A percentile compares a stretch with the other conserved stretches of the same genome.
phyloP scores from a whole-genome alignment of 2,797 vertebrate genomes.

The Pseudochaenichthys georgianus region DNA sequence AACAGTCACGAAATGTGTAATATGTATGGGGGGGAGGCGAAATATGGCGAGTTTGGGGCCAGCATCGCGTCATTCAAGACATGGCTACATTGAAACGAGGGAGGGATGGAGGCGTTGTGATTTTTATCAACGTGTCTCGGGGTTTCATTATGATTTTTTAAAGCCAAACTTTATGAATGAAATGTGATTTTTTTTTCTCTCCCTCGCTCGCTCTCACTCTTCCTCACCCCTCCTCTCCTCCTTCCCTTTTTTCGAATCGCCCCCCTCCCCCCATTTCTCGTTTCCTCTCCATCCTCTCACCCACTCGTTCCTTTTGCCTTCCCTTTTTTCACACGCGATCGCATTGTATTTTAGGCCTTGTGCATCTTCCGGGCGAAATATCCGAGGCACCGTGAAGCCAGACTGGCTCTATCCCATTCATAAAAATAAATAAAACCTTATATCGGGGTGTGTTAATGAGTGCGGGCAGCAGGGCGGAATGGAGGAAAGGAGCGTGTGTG shows the following conservation, averaged over 20 bases:
- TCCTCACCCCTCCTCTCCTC: conserved; percentile 79
- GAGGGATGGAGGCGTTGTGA: conserved; percentile 77
- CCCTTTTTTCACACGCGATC: conserved; percentile 53
- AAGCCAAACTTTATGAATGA: conserved; percentile 92
- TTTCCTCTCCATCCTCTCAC: conserved; percentile 80
- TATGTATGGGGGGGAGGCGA: conserved; percentile 71
- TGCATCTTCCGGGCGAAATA: conserved; percentile 34
- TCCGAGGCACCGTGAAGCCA: conserved; percentile 55
- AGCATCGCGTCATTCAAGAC: conserved; percentile 77
- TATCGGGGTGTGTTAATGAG: conserved; percentile 77
- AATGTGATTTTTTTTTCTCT: conserved; percentile 86
- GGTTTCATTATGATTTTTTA: conserved; percentile 91
- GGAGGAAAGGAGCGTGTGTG: conserved; percentile 65
- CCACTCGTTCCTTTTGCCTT: conserved; percentile 75
- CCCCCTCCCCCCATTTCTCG: conserved; percentile 78
- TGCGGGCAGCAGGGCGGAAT: conserved; percentile 74
- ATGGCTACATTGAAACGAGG: conserved; percentile 67
- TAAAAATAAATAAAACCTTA: conserved; percentile 82
- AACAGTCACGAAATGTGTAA: conserved; percentile 81
- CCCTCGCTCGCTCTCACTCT: conserved; percentile 77
- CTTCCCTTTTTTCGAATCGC: conserved; percentile 76
- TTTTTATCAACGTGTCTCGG: conserved; percentile 88
- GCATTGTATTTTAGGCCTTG: conserved; percentile 57
- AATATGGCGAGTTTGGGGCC: conserved; percentile 82
- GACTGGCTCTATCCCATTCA: conserved; percentile 87